Conservation (phyloP, 2,113 vertebrate species). For the Buteo buteo region DNA sequence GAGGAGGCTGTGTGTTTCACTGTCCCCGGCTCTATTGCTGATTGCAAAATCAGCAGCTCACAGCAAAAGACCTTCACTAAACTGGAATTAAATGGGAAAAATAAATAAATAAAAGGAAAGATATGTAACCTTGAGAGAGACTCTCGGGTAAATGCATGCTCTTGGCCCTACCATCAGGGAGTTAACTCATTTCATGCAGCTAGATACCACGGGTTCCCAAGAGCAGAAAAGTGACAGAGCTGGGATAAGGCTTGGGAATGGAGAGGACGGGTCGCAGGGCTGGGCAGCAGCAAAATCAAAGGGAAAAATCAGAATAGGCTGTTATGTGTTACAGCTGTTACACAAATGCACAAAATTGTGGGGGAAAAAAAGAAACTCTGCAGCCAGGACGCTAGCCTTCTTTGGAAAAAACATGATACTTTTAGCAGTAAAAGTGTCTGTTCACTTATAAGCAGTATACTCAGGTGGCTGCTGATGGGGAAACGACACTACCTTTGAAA, state of each 20-base stretch:
- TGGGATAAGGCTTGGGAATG: neutral
- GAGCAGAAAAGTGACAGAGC: neutral
- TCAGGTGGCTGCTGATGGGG: neutral
- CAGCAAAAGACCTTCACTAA: neutral
- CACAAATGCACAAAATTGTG: neutral
- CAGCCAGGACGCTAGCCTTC: neutral
- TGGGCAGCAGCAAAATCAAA: neutral
- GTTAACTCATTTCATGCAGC: neutral
- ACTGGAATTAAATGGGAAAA: neutral
- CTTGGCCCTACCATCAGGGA: neutral
- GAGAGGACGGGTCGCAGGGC: neutral
- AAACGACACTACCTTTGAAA: neutral
- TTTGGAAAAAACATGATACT: neutral
- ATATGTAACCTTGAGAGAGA: neutral
- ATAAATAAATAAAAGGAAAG: neutral
- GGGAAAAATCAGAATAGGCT: neutral
- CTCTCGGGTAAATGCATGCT: neutral
- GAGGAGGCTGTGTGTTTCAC: neutral
- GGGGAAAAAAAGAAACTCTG: neutral
- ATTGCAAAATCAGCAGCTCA: neutral
- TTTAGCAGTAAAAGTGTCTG: neutral
- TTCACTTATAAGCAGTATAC: neutral
- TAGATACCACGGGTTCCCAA: no score
- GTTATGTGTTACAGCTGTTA: rapidly evolving
- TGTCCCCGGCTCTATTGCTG: neutral